Evolutionary conservation across 2,113 vertebrate species (phyloP), one percentile per base, ranked within the genome.

Genomic region (Sceloporus tristichus): DNA sequence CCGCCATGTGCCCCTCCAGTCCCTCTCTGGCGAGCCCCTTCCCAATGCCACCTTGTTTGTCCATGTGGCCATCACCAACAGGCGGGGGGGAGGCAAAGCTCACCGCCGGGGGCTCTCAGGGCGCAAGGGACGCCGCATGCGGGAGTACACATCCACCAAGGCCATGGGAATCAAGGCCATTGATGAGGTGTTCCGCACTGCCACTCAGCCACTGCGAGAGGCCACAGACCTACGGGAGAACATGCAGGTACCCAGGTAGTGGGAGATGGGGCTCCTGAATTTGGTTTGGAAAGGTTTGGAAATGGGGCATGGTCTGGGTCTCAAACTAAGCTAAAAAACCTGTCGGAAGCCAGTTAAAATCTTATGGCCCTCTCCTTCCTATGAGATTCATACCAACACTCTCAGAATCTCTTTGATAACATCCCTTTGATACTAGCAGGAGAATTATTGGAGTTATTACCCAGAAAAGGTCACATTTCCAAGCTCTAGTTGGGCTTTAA

Each of bases 141-240:
- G 98, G 38, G 98, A 98, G 90, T 98, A 98, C 93, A 98, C 98
- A 18, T 98, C 98, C 83, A 98, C 97, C 89, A 98, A 98, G 92
- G 97, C 98, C 81, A 98, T 97, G 0, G 98, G 98, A 87, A 98
- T 99, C 94, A 98, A 98, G 95, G 97, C 97, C 48, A 97, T 98
- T 5, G 98, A 99, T 0, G 98, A 99, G 91, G 98, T 98, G 74
- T 99, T 98, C 95, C 96, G 98, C 87, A 97, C 97, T 0, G 98
- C 98, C 40, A 98, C 98, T 0, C 98, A 98, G 93, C 98, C 98
- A 0, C 96, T 99, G 93, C 94, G 98, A 85, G 98, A 99, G 94
- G 98, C 98, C 90, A 98, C 98, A 0, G 98, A 99, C 95, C 96
- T 99, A 89, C 94, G 98, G 92, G 98, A 99, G 96, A 99, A 99